Evolutionary conservation across 2,888 invertebrate species (phyloP).

Genomic region (Aleiodes alternator): DNA sequence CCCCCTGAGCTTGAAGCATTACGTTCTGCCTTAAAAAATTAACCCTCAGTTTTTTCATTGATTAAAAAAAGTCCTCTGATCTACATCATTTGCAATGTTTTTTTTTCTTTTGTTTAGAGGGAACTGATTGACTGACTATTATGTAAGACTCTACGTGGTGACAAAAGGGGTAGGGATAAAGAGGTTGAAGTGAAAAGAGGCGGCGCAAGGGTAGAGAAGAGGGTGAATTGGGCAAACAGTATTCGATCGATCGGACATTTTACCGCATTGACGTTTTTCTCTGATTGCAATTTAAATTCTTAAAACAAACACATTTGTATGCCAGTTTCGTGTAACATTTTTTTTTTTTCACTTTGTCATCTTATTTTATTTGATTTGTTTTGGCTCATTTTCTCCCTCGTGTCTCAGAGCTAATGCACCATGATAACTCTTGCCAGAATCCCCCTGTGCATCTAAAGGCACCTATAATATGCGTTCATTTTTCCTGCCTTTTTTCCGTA

Average conservation of each 20-base stretch:
- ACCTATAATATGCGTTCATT: background rate
- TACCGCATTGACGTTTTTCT: constrained; percentile 30
- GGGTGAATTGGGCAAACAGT: background rate
- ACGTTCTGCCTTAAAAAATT: background rate
- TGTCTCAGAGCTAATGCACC: too few relatives aligned
- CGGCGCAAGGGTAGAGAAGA: too few relatives aligned
- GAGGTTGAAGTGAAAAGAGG: background rate
- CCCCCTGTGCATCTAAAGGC: constrained; percentile 11
- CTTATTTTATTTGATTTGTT: too few relatives aligned
- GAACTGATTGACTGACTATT: constrained; percentile 71
- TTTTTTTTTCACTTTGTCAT: too few relatives aligned
- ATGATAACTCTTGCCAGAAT: constrained; percentile 10
- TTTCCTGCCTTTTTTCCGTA: background rate
- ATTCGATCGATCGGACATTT: constrained; percentile 21
- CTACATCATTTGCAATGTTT: background rate
- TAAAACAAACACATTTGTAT: constrained; percentile 25
- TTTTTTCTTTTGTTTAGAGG: background rate
- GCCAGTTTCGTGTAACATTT: constrained; percentile 8
- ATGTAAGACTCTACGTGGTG: constrained; percentile 69
- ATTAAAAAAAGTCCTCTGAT: background rate
- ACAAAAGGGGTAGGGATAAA: constrained; percentile 8
- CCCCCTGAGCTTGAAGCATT: background rate
- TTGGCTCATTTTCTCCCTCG: too few relatives aligned
- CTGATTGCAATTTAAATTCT: constrained; percentile 29
- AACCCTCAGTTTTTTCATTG: background rate